A percentile compares a stretch with the other conserved stretches of the same genome.
Conservation (phyloP, 64 coral and sea anemone genomes). For the Catalaphyllia jardinei region DNA sequence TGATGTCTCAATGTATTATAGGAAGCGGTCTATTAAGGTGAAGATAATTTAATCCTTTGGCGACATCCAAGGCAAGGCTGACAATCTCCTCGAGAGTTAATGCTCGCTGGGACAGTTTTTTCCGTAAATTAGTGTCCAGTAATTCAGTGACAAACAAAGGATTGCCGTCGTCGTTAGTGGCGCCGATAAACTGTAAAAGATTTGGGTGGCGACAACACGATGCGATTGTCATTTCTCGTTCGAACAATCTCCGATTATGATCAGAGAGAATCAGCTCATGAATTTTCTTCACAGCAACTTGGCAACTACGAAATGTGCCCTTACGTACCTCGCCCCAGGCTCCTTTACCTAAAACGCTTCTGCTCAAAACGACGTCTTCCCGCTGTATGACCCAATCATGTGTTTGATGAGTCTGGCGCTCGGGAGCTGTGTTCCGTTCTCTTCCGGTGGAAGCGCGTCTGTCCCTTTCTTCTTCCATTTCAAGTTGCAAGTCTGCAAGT, state of each 20-base stretch:
- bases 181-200: conserved; percentile 87
- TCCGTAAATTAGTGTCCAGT: conserved; percentile 67
- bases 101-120: conserved; percentile 57
- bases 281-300: conserved; percentile 52
- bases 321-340: conserved; percentile 10
- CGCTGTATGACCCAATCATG: conserved; percentile 14
- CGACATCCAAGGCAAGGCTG: conserved; percentile 50
- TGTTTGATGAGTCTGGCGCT: background rate
- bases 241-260: conserved; percentile 68
- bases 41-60: conserved; percentile 77
- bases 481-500: background rate
- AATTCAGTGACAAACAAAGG: conserved; percentile 78
- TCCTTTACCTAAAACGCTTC: conserved; percentile 27
- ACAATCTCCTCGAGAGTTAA: conserved; percentile 75
- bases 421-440: background rate
- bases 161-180: conserved; percentile 62
- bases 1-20: conserved; percentile 92
- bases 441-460: background rate
- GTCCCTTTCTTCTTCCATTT: background rate
- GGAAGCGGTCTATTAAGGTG: conserved; percentile 87
- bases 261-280: conserved; percentile 36
- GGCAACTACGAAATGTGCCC: conserved; percentile 33
- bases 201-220: conserved; percentile 78
- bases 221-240: conserved; percentile 91
- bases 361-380: background rate